Conservation (phyloP, 2,113 vertebrate genomes). For the chimpanzee (Pan troglodytes) region NHGRI_mPanTro3-v2.1_pri NC_072410.2:108639001-108639500, state of each 20-base stretch:
- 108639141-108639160: too few species aligned
- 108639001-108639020: too few species aligned
- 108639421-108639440: not conserved
- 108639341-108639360: not conserved
- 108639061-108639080: too few species aligned
- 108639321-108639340: not conserved
- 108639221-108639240: too few species aligned
- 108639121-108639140: too few species aligned
- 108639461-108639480: not conserved
- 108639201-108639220: too few species aligned
- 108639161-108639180: too few species aligned
- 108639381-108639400: not conserved
- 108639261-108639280: not conserved
- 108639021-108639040: too few species aligned
- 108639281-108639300: not conserved
- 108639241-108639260: not conserved
- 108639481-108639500: not conserved
- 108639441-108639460: not conserved
- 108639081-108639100: too few species aligned
- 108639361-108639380: not conserved
- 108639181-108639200: too few species aligned
- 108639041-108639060: too few species aligned
- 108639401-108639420: not conserved
- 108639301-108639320: not conserved
- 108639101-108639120: too few species aligned